Conservation (phyloP, 2,797 vertebrate species). For the Catamblyrhynchus diadema region DNA sequence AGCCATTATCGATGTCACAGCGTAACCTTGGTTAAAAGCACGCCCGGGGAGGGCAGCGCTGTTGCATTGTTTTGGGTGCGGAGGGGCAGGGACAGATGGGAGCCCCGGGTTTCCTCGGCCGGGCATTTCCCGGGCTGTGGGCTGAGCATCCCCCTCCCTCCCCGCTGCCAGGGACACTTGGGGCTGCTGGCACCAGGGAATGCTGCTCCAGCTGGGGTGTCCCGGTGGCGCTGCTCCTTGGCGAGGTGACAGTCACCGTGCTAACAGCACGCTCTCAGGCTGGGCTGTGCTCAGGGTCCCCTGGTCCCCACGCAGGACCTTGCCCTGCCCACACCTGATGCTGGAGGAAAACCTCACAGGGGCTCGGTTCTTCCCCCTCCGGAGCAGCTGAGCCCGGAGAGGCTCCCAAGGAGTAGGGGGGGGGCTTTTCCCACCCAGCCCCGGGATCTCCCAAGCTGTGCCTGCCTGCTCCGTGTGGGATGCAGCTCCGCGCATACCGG, state of each 20-base stretch:
- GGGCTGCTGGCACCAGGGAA: accelerated
- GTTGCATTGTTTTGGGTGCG: neutral
- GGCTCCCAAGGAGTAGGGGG: neutral
- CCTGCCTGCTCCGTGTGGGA: neutral
- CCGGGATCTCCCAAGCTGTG: accelerated
- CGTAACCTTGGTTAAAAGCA: neutral
- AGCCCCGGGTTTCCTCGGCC: neutral
- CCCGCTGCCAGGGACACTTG: neutral
- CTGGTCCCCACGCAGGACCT: neutral
- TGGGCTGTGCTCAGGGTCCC: accelerated
- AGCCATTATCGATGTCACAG: neutral
- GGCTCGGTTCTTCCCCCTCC: accelerated
- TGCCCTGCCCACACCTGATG: neutral
- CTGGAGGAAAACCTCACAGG: neutral
- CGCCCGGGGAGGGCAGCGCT: neutral
- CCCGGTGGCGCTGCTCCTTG: neutral
- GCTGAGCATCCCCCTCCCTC: neutral
- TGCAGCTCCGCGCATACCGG: accelerated
- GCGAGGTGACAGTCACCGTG: neutral
- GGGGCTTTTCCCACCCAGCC: neutral
- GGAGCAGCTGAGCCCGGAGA: accelerated
- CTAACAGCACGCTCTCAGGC: neutral
- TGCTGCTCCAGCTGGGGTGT: neutral
- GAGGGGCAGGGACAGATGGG: neutral
- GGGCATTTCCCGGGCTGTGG: neutral